Evolutionary conservation across 2,888 invertebrate genomes (phyloP).

Genomic region (Sinopyrophorus schimmeli): DNA sequence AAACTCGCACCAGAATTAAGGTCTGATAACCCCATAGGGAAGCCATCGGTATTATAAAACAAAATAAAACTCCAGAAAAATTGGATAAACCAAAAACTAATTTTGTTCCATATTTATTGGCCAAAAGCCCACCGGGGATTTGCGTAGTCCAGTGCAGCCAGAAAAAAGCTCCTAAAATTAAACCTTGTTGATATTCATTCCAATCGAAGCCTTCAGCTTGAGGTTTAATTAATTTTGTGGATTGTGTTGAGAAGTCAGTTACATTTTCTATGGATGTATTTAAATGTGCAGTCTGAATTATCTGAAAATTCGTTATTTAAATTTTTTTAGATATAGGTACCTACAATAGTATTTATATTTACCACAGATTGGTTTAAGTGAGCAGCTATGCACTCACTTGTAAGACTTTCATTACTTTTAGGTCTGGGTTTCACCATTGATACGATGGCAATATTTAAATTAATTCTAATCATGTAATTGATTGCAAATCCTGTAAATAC

Average conservation of each 20-base stretch:
- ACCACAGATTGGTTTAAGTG: conserved; percentile 8
- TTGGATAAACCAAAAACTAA: conserved; percentile 70
- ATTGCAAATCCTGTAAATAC: conserved; percentile 68
- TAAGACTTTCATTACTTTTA: conserved; percentile 39
- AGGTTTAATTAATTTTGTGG: not conserved
- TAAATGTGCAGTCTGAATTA: not conserved
- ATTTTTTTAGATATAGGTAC: not conserved
- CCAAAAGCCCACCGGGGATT: conserved; percentile 72
- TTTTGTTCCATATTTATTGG: conserved; percentile 72
- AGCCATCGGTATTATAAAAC: conserved; percentile 67
- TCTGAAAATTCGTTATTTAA: not conserved
- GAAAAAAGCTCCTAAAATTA: conserved; percentile 70
- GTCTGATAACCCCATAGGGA: conserved; percentile 62
- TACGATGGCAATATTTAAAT: conserved; percentile 69
- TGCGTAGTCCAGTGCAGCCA: conserved; percentile 74
- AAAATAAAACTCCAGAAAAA: conserved; percentile 64
- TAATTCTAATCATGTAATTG: conserved; percentile 70
- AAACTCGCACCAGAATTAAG: conserved; percentile 62
- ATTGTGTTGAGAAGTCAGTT: too few relatives aligned
- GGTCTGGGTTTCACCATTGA: conserved; percentile 60
- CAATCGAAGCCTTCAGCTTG: conserved; percentile 56
- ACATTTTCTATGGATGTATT: not conserved
- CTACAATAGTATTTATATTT: not conserved
- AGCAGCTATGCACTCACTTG: conserved; percentile 38
- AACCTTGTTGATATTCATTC: conserved; percentile 67